Evolutionary conservation across 1,140 invertebrate species (phyloP).

Genomic region (Ridgeia piscesae): DNA sequence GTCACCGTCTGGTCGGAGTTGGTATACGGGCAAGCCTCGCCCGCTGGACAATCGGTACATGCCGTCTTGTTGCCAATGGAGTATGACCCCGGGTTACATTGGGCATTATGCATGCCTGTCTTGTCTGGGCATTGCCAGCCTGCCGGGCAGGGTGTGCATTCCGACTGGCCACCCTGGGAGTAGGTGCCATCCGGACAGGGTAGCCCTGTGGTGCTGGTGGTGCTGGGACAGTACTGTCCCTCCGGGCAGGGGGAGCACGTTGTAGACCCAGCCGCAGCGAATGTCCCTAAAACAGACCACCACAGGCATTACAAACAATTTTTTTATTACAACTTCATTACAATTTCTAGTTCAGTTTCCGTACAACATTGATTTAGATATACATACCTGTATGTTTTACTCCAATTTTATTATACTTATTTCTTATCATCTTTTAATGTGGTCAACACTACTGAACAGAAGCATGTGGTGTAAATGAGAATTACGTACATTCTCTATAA

Average conservation of each 20-base stretch:
- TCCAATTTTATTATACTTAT: no score
- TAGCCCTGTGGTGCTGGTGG: conserved; percentile 31
- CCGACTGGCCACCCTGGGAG: background rate
- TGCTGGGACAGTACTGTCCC: conserved; percentile 45
- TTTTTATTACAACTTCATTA: no score
- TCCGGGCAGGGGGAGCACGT: conserved; percentile 46
- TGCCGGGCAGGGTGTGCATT: conserved; percentile 9
- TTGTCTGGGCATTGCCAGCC: conserved; percentile 21
- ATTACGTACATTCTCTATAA: no score
- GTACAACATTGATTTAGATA: no score
- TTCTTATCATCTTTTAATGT: no score
- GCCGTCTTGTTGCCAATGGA: conserved; percentile 14
- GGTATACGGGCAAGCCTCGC: conserved; percentile 46
- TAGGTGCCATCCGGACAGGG: conserved; percentile 16
- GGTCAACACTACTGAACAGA: no score
- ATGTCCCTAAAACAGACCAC: conserved; percentile 9
- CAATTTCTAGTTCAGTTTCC: no score
- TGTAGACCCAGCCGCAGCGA: conserved; percentile 30
- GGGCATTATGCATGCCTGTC: background rate
- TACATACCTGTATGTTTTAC: no score
- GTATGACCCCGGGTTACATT: conserved; percentile 9
- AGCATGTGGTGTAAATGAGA: no score
- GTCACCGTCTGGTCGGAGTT: conserved; percentile 37
- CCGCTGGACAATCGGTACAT: conserved; percentile 27
- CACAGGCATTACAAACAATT: background rate